These are phyloP conservation scores for Tenrec ecaudatus DNA, from an alignment of 2,113 vertebrate species.

Conservation along the genomic window DNA sequence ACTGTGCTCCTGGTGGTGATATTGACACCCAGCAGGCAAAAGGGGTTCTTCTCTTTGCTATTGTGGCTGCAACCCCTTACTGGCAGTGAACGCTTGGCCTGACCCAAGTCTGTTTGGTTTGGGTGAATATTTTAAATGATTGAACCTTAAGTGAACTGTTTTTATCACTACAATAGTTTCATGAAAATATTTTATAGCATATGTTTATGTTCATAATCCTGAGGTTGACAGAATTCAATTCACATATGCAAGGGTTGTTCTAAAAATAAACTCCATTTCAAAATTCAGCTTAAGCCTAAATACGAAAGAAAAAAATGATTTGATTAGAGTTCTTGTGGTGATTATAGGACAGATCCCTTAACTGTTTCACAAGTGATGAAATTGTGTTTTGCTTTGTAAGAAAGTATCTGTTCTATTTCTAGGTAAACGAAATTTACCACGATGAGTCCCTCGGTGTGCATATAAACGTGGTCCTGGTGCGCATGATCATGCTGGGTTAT, in stretches of 20 bases:
- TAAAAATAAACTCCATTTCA: not conserved
- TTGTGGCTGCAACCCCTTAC: not conserved
- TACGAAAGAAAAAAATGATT: not conserved
- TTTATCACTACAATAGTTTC: not conserved
- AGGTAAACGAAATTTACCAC: slow-evolving; percentile 99
- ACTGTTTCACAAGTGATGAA: not conserved
- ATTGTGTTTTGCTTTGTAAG: not conserved
- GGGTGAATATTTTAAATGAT: not conserved
- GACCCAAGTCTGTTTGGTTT: not conserved
- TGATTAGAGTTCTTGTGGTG: not conserved
- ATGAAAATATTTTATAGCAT: not conserved
- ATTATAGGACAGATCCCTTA: not conserved
- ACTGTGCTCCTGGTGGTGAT: accelerated
- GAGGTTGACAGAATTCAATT: not conserved
- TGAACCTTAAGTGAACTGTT: not conserved
- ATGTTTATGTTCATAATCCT: not conserved
- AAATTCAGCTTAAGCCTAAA: slow-evolving; percentile 8
- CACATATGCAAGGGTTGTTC: not conserved
- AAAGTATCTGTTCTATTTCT: slow-evolving; percentile 32
- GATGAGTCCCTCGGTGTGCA: slow-evolving; percentile 97
- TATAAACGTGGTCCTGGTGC: slow-evolving; percentile 97
- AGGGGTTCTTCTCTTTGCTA: accelerated
- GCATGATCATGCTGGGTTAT: slow-evolving; percentile 99
- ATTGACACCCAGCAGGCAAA: too few relatives aligned
- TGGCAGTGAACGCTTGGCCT: not conserved